Evolutionary conservation across 2,797 vertebrate genomes (phyloP).

Genomic region (Paguma larvata): DNA sequence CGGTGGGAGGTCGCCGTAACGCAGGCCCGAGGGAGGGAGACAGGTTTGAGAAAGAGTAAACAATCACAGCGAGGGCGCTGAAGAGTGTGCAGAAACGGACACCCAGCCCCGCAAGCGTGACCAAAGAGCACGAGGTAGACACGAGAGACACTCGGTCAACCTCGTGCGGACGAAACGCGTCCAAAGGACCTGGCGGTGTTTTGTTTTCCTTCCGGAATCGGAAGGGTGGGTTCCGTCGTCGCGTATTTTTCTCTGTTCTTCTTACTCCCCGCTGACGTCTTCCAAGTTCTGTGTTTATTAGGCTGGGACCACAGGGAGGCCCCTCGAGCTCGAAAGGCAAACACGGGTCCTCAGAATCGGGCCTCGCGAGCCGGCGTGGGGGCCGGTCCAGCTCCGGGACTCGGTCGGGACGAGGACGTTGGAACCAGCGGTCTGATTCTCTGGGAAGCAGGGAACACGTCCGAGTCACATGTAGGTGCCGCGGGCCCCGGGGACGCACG

Average conservation of each 20-base stretch:
- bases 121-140: neutral
- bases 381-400: neutral
- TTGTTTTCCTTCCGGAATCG: too few species aligned
- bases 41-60: neutral
- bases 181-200: neutral
- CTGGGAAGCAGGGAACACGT: neutral
- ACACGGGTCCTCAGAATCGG: neutral
- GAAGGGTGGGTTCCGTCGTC: neutral
- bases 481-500: neutral
- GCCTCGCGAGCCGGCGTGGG: accelerated
- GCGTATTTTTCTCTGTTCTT: neutral
- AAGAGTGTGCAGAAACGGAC: neutral
- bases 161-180: neutral
- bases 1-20: neutral
- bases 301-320: accelerated
- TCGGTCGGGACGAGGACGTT: accelerated
- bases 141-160: accelerated
- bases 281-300: too few species aligned
- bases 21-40: neutral
- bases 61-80: neutral
- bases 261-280: neutral
- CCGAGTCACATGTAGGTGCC: accelerated
- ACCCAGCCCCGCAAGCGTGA: accelerated
- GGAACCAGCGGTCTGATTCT: too few species aligned
- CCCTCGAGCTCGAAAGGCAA: neutral